Evolutionary conservation across 2,797 vertebrate species (phyloP).

Genomic region (Clarias pachynema): DNA sequence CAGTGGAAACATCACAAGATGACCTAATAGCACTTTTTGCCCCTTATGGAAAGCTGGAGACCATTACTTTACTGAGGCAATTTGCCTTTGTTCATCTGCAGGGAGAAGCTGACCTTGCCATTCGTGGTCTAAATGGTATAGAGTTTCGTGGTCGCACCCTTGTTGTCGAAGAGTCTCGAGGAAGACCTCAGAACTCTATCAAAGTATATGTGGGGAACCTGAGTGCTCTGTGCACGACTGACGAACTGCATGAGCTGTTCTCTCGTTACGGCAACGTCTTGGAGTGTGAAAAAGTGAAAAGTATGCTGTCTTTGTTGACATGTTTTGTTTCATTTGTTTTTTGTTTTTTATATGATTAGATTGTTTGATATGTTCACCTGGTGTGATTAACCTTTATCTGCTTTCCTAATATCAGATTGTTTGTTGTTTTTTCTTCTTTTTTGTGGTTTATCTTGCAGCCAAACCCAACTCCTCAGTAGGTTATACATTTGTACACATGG

Average conservation of each 20-base stretch:
- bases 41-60: slow-evolving; percentile 84
- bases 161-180: slow-evolving; percentile 91
- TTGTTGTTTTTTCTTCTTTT: not conserved
- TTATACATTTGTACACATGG: slow-evolving; percentile 98
- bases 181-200: slow-evolving; percentile 90
- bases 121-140: slow-evolving; percentile 88
- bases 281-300: slow-evolving; percentile 95
- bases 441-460: slow-evolving; percentile 61
- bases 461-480: slow-evolving; percentile 86
- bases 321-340: slow-evolving; percentile 51
- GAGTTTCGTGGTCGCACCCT: slow-evolving; percentile 89
- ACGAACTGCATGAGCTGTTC: slow-evolving; percentile 89
- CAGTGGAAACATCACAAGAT: slow-evolving; percentile 87
- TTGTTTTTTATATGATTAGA: not conserved
- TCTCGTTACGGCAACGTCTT: slow-evolving; percentile 91
- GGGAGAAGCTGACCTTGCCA: slow-evolving; percentile 87
- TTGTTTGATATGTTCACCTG: not conserved
- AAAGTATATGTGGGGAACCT: slow-evolving; percentile 97
- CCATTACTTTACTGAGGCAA: slow-evolving; percentile 90
- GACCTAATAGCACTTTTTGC: slow-evolving; percentile 87
- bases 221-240: slow-evolving; percentile 87
- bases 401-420: not conserved
- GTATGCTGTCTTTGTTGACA: not conserved
- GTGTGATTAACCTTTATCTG: not conserved
- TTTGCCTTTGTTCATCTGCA: slow-evolving; percentile 94